Conservation (phyloP, 2,113 vertebrate species). For the Syngnathus typhle region DNA sequence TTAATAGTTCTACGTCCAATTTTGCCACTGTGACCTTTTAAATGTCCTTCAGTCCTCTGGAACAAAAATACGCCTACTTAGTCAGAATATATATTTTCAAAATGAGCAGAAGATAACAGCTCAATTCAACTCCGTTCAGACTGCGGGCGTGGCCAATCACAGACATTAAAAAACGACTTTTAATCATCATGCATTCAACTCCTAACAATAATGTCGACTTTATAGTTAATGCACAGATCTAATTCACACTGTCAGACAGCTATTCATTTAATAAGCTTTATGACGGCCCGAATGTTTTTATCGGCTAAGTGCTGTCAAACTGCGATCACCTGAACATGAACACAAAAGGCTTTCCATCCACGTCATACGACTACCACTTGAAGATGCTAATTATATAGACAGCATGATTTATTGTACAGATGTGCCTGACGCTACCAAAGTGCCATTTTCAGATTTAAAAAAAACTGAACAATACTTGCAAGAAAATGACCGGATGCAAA, state of each 20-base stretch:
- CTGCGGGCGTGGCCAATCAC: conserved; percentile 29
- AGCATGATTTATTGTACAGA: no score
- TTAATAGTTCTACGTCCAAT: conserved; percentile 59
- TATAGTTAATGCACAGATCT: conserved; percentile 12
- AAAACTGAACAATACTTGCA: neutral
- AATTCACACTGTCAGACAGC: neutral
- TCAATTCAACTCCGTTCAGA: conserved; percentile 14
- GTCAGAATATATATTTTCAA: conserved; percentile 47
- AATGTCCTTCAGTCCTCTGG: conserved; percentile 63
- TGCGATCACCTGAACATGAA: neutral
- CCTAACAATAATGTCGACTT: conserved; percentile 10
- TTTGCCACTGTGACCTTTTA: conserved; percentile 52
- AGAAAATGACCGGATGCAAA: neutral
- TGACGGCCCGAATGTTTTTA: no score
- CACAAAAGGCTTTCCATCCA: no score
- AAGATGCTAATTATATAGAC: no score
- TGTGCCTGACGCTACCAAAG: no score
- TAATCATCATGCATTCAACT: neutral
- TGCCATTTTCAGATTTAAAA: neutral
- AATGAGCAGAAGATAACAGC: conserved; percentile 32
- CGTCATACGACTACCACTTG: no score
- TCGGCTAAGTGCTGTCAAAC: no score
- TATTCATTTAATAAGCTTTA: neutral
- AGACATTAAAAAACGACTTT: neutral
- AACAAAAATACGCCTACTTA: conserved; percentile 48